Conservation (phyloP, 1,140 invertebrate species). For the Lordiphosa mommai region DNA sequence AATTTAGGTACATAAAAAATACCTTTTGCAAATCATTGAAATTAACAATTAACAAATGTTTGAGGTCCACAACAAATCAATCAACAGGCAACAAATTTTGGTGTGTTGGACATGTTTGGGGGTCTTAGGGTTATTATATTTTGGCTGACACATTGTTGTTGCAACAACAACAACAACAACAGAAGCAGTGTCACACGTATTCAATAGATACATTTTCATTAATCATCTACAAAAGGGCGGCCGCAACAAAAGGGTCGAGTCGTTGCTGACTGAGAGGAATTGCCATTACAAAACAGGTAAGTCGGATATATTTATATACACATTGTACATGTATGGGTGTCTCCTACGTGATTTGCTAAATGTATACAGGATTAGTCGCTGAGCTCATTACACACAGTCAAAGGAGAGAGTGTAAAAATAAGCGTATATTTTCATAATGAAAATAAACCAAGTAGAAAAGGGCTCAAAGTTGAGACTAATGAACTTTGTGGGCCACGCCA, state of each 20-base stretch:
- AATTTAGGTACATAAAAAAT: constrained; percentile 36
- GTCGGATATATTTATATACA: constrained; percentile 20
- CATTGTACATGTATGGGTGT: constrained; percentile 14
- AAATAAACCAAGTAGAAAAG: constrained; percentile 22
- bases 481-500: constrained; percentile 28
- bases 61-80: constrained; percentile 62
- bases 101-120: constrained; percentile 6
- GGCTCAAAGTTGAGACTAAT: constrained; percentile 21
- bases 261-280: constrained; percentile 15
- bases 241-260: background rate
- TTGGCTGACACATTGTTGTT: constrained; percentile 11
- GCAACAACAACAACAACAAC: constrained; percentile 11
- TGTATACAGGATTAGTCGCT: constrained; percentile 40
- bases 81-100: constrained; percentile 54
- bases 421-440: constrained; percentile 10
- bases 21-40: constrained; percentile 67
- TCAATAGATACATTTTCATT: constrained; percentile 58
- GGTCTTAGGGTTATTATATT: constrained; percentile 44
- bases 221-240: constrained; percentile 42
- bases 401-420: background rate
- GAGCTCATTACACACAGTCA: constrained; percentile 22
- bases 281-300: constrained; percentile 46
- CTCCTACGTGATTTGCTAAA: constrained; percentile 64
- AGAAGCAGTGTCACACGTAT: constrained; percentile 24
- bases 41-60: constrained; percentile 57